Percentiles rank a stretch among this genome's conserved stretches.
Evolutionary conservation across 2,113 vertebrate genomes (phyloP).

Genomic region (Turnix velox): DNA sequence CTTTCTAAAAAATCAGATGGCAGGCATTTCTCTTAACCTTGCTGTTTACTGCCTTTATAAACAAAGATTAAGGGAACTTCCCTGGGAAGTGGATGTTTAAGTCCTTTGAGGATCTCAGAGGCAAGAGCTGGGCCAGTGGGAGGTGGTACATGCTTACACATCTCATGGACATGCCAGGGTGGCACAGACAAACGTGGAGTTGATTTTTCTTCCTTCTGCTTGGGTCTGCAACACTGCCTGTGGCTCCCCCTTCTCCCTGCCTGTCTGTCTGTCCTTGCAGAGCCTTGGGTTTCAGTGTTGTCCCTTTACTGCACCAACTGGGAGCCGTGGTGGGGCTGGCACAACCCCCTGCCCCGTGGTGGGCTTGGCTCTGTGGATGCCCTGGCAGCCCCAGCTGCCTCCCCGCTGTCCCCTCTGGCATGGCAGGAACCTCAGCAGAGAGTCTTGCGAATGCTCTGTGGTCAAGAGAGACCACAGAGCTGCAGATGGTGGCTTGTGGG

Average conservation of each 20-base stretch:
- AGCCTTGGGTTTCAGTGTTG: not conserved
- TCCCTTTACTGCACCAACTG: not conserved
- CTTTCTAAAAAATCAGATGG: not conserved
- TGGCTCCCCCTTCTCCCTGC: not conserved
- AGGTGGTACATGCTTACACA: rapidly evolving
- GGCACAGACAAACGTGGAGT: rapidly evolving
- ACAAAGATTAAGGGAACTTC: not conserved
- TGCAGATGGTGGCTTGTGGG: conserved; percentile 34
- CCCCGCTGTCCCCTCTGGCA: not conserved
- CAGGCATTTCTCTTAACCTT: not conserved
- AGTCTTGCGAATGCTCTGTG: not conserved
- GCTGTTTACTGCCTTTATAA: conserved; percentile 12
- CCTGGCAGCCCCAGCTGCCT: not conserved
- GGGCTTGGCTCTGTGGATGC: not conserved
- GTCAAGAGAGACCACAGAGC: not conserved
- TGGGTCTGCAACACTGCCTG: not conserved
- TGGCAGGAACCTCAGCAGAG: not conserved
- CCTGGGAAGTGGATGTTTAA: not conserved
- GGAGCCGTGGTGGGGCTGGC: not conserved
- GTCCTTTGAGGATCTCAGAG: not conserved
- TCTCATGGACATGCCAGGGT: rapidly evolving
- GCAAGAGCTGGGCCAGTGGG: rapidly evolving
- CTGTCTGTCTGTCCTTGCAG: rapidly evolving
- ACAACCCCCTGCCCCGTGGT: not conserved
- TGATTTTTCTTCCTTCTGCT: not conserved